Evolutionary conservation across 1,140 invertebrate genomes (phyloP).

Genomic region (Thaumetopoea pityocampa): DNA sequence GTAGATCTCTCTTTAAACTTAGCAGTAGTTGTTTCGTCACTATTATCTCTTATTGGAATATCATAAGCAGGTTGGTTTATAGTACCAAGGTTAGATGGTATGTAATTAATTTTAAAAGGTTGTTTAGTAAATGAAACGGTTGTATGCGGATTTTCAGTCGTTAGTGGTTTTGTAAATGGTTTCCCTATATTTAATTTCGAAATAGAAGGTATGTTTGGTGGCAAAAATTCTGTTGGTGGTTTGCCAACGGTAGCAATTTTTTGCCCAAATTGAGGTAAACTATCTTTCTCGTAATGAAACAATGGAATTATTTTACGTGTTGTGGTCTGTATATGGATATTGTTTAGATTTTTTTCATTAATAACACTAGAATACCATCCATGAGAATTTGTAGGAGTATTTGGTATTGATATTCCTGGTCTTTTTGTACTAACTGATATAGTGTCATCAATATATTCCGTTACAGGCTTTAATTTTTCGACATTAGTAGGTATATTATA

Average conservation of each 20-base stretch:
- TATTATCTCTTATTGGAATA: constrained; percentile 64
- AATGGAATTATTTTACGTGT: constrained; percentile 67
- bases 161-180: constrained; percentile 11
- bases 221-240: too few species aligned
- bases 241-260: constrained; percentile 56
- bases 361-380: constrained; percentile 66
- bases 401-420: constrained; percentile 44
- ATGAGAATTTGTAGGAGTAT: constrained; percentile 61
- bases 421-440: constrained; percentile 29
- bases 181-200: too few species aligned
- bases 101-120: constrained; percentile 49
- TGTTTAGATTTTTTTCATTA: constrained; percentile 53
- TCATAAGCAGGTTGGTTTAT: constrained; percentile 63
- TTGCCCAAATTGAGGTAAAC: constrained; percentile 48
- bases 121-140: constrained; percentile 33
- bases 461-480: constrained; percentile 30
- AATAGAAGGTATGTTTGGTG: too few species aligned
- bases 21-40: constrained; percentile 43
- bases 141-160: constrained; percentile 23
- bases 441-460: constrained; percentile 28
- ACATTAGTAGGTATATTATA: constrained; percentile 14
- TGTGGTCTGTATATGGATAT: constrained; percentile 57
- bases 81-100: constrained; percentile 49
- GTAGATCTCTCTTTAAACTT: constrained; percentile 18
- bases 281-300: constrained; percentile 44